These are phyloP conservation scores for Tenthredo scrophulariae DNA, from an alignment of 2,888 invertebrate species.

Conservation along the genomic window DNA sequence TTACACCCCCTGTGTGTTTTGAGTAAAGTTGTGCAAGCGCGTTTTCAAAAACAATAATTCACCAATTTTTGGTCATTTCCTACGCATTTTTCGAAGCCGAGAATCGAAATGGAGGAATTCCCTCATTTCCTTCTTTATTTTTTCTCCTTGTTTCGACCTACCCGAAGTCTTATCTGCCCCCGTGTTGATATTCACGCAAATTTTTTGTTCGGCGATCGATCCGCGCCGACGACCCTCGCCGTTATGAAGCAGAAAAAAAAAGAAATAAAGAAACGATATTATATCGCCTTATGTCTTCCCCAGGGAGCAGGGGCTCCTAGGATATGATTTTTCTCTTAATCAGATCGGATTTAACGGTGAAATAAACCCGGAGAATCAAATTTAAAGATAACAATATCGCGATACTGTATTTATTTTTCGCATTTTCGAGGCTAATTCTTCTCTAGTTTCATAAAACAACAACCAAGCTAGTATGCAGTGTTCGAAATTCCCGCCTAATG, in stretches of 20 bases:
- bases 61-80: background rate
- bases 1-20: background rate
- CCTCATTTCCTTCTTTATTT: background rate
- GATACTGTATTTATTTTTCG: background rate
- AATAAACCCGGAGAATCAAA: constrained; percentile 13
- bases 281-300: constrained; percentile 48
- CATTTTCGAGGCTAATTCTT: background rate
- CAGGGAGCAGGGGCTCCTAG: background rate
- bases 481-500: background rate
- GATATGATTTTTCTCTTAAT: constrained; percentile 35
- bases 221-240: constrained; percentile 2
- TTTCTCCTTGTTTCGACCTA: background rate
- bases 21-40: background rate
- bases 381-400: constrained; percentile 16
- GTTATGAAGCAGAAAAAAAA: background rate
- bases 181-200: constrained; percentile 71
- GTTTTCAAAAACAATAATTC: background rate
- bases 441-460: background rate
- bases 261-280: background rate
- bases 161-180: background rate
- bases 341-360: constrained; percentile 26
- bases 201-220: constrained; percentile 68
- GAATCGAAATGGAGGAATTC: background rate
- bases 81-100: background rate
- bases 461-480: too few relatives aligned